Base-by-base conservation (phyloP, 2,888 invertebrate species). In the Ormyrus nitidulus region DNA sequence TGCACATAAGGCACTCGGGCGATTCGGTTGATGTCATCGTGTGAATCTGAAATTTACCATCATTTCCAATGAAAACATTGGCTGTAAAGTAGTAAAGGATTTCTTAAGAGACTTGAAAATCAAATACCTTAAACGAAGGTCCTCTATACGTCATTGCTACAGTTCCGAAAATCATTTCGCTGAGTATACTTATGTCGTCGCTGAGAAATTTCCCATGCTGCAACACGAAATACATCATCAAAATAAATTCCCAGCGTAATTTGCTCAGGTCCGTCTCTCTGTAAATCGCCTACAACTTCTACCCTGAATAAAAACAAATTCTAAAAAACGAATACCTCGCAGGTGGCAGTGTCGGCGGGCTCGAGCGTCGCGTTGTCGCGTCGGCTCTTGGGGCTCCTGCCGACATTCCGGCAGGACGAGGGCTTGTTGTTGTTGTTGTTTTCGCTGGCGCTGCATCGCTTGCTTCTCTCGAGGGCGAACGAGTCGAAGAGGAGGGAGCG, bases 101-200 rank as follows among this genome's bases (percentile, higher is more conserved):
- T 64, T 48, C 13, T 64, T 7, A 48, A 48, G n/a, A 49, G 19
- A 19, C 19, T 64, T 71, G 48, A 61, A 59, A 82, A 13, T 64
- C 5, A 46, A n/a, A 51, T 81, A 96, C 96, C 92, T 98, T 98
- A 83, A 97, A 93, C n/a, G 96, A 95, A 56, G 96, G 94, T 75
- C 96, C 97, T 87, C 95, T 94, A 91, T 94, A 97, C 84, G 96
- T 95, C 95, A 98, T 95, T 2, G 97, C 96, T 71, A 96, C 95
- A 2, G 97, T 95, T 7, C 98, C 98, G 90, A 98, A 98, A 86
- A 97, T 95, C 96, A 98, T 96, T 92, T 98, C 98, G 85, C 96
- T 96, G 88, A 97, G 92, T 83, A 94, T 92, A 83, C 93, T 93
- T 79, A 95, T 94, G 89, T 97, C 97, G 66, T 89, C 88, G 53